phyloP scores from a whole-genome alignment of 92 coral and sea anemone genomes.

The Phenganax stokvisi region DNA sequence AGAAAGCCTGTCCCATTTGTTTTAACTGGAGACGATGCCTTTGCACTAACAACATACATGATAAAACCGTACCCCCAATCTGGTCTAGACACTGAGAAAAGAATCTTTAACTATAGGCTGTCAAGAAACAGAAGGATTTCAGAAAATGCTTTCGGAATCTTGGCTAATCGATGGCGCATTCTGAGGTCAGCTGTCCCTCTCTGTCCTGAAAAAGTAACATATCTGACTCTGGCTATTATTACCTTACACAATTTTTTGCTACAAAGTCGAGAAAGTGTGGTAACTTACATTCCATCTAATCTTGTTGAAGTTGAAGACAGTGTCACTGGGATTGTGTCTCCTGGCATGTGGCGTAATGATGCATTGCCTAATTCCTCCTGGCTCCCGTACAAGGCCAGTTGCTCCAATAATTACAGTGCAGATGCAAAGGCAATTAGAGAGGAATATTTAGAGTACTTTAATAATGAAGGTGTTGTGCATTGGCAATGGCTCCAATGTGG shows the following conservation, averaged over 20 bases:
- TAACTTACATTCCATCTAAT: neutral
- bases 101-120: conserved; percentile 53
- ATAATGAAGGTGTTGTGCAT: conserved; percentile 6
- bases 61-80: conserved; percentile 46
- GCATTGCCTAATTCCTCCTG: neutral
- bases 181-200: conserved; percentile 42
- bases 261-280: neutral
- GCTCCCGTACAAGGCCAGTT: neutral
- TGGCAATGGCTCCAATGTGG: conserved; percentile 26
- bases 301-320: neutral
- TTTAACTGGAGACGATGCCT: conserved; percentile 57
- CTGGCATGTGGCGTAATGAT: neutral
- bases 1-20: conserved; percentile 45
- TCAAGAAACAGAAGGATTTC: conserved; percentile 51
- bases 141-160: conserved; percentile 54
- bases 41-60: conserved; percentile 40
- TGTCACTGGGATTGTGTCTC: neutral
- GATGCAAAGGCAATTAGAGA: conserved; percentile 9
- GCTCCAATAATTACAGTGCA: neutral
- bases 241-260: conserved; percentile 43
- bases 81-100: conserved; percentile 32
- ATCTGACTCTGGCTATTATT: conserved; percentile 35
- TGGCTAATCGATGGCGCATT: conserved; percentile 48
- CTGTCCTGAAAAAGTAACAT: conserved; percentile 38
- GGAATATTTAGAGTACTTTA: neutral